phyloP scores from a whole-genome alignment of 2,113 vertebrate species.

The Podiceps cristatus region DNA sequence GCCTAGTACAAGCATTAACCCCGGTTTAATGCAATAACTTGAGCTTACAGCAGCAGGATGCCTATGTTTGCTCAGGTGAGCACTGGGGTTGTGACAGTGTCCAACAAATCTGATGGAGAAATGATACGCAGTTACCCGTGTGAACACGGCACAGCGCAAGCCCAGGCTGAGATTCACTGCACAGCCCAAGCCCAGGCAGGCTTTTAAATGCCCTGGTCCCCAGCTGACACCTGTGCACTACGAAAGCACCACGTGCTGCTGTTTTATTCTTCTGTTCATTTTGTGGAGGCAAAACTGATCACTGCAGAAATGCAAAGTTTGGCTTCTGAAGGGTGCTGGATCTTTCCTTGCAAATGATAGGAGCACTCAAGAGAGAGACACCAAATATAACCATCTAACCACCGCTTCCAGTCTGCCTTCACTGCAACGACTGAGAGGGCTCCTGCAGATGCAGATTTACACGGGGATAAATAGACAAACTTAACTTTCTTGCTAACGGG shows the following conservation, averaged over 20 bases:
- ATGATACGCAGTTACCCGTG: rapidly evolving
- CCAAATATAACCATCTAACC: background rate
- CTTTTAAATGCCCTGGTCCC: background rate
- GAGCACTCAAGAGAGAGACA: background rate
- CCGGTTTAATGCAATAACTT: conserved; percentile 26
- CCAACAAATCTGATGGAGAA: background rate
- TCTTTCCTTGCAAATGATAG: background rate
- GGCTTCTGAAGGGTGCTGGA: background rate
- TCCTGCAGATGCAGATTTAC: background rate
- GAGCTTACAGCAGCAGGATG: conserved; percentile 38
- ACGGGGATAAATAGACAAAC: background rate
- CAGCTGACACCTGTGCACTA: background rate
- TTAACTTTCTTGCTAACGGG: background rate
- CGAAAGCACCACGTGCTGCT: background rate
- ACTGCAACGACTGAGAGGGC: background rate
- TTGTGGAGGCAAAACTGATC: background rate
- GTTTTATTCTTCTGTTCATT: background rate
- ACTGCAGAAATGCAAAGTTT: background rate
- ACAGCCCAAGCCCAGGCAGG: background rate
- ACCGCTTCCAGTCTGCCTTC: background rate
- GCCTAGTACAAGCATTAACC: conserved; percentile 31
- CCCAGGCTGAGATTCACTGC: background rate
- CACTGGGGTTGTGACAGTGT: background rate
- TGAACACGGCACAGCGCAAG: background rate
- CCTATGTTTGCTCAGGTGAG: conserved; percentile 12